These are phyloP conservation scores for Pseudochaenichthys georgianus DNA, from an alignment of 2,797 vertebrate species.

Conservation along the genomic window DNA sequence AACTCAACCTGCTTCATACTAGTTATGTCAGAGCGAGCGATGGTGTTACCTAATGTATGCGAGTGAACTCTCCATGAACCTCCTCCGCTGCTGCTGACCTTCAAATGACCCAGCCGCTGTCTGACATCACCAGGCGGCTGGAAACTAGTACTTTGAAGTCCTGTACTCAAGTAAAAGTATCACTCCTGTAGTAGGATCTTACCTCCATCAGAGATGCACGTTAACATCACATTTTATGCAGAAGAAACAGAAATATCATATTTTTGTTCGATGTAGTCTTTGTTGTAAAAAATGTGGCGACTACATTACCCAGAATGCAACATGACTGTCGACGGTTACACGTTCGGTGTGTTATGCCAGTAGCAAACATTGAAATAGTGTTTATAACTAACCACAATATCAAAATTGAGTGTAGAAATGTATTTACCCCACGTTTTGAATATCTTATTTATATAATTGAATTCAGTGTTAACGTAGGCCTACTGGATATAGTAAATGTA, in stretches of 20 bases:
- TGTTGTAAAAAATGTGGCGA: neutral
- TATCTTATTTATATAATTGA: too few species aligned
- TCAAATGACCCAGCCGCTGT: slow-evolving; percentile 92
- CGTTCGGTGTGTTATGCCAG: too few species aligned
- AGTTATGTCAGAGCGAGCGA: slow-evolving; percentile 92
- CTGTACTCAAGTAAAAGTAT: neutral
- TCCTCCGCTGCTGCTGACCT: slow-evolving; percentile 94
- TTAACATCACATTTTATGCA: neutral
- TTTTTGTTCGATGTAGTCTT: neutral
- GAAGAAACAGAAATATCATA: neutral
- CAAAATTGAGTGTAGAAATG: too few species aligned
- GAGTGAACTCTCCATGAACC: slow-evolving; percentile 97
- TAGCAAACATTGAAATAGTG: too few species aligned
- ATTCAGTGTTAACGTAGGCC: too few species aligned
- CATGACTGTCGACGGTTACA: too few species aligned
- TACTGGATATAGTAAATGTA: too few species aligned
- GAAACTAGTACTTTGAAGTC: slow-evolving; percentile 7
- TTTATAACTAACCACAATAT: too few species aligned
- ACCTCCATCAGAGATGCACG: neutral
- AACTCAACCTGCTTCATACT: slow-evolving; percentile 90
- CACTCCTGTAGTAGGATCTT: neutral
- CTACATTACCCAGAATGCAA: slow-evolving; percentile 45
- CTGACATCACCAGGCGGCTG: slow-evolving; percentile 88
- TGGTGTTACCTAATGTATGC: slow-evolving; percentile 97
- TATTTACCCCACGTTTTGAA: too few species aligned